These are phyloP conservation scores for Stenchaetothrips biformis DNA, from an alignment of 2,888 invertebrate genomes.

Conservation along the genomic window DNA sequence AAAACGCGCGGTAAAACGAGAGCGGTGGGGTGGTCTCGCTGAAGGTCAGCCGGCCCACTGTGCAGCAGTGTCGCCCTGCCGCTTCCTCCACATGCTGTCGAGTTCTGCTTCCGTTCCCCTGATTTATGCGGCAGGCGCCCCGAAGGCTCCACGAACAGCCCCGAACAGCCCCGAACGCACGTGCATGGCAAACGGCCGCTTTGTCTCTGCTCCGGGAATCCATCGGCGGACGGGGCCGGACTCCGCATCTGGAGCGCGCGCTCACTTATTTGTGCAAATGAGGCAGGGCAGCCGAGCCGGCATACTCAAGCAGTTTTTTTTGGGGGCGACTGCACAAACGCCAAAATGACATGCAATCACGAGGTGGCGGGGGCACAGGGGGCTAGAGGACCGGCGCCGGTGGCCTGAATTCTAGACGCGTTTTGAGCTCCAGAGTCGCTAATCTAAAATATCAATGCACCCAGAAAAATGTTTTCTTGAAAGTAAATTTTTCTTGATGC, in stretches of 20 bases:
- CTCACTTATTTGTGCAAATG: too few species aligned
- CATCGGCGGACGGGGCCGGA: not conserved
- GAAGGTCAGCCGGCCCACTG: not conserved
- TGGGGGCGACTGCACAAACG: too few species aligned
- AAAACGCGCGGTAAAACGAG: not conserved
- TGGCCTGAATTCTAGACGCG: too few species aligned
- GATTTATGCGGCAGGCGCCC: not conserved
- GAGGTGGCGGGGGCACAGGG: too few species aligned
- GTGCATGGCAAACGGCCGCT: not conserved
- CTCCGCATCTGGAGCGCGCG: not conserved
- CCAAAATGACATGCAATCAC: too few species aligned
- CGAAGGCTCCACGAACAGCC: not conserved
- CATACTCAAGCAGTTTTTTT: too few species aligned
- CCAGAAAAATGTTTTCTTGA: too few species aligned
- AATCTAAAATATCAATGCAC: too few species aligned
- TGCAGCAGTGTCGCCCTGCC: not conserved
- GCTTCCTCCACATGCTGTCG: not conserved
- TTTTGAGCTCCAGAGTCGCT: too few species aligned
- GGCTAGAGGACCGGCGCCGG: too few species aligned
- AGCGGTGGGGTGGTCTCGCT: not conserved
- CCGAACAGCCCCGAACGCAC: not conserved
- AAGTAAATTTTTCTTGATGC: too few species aligned
- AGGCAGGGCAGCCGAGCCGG: too few species aligned
- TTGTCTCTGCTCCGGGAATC: constrained; percentile 5
- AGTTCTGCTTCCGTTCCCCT: not conserved